A percentile compares a stretch with the other conserved stretches of the same genome.
Evolutionary conservation across 1,140 invertebrate genomes (phyloP).

Genomic region (Condylostylus longicornis): DNA sequence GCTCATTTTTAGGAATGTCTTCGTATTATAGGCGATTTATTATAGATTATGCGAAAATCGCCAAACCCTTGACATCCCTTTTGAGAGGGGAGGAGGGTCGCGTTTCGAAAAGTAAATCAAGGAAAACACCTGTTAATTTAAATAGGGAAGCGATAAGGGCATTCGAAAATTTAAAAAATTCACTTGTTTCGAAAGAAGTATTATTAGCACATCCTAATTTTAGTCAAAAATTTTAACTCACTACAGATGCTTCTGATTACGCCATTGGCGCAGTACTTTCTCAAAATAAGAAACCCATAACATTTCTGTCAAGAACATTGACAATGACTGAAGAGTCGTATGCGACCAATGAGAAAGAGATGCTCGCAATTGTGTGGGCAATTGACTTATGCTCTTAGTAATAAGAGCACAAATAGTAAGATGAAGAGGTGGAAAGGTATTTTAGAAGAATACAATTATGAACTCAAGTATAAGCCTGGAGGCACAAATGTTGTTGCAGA

Average conservation of each 20-base stretch:
- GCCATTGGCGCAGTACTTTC: conserved; percentile 25
- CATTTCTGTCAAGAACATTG: conserved; percentile 18
- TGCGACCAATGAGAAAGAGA: conserved; percentile 25
- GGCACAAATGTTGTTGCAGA: conserved; percentile 16
- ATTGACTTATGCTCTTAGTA: conserved; percentile 28
- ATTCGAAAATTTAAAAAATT: conserved; percentile 17
- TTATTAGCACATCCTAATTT: conserved; percentile 26
- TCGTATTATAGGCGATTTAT: conserved; percentile 20
- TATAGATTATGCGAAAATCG: conserved; percentile 13
- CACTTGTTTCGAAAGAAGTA: conserved; percentile 19
- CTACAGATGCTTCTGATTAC: conserved; percentile 19
- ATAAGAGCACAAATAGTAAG: conserved; percentile 24
- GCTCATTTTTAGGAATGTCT: conserved; percentile 18
- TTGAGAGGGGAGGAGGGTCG: conserved; percentile 7
- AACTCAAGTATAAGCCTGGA: conserved; percentile 22
- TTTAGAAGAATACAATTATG: conserved; percentile 26
- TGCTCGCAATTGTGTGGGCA: conserved; percentile 33
- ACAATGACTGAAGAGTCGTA: conserved; percentile 15
- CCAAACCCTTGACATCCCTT: conserved; percentile 10
- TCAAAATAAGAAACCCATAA: conserved; percentile 17
- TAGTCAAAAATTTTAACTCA: conserved; percentile 19
- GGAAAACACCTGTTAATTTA: conserved; percentile 16
- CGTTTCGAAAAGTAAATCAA: conserved; percentile 9
- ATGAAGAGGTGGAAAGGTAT: conserved; percentile 26
- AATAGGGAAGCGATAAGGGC: conserved; percentile 12